These are phyloP conservation scores for Drosophila neonasuta DNA, from an alignment of 2,888 invertebrate genomes.

Conservation along the genomic window DNA sequence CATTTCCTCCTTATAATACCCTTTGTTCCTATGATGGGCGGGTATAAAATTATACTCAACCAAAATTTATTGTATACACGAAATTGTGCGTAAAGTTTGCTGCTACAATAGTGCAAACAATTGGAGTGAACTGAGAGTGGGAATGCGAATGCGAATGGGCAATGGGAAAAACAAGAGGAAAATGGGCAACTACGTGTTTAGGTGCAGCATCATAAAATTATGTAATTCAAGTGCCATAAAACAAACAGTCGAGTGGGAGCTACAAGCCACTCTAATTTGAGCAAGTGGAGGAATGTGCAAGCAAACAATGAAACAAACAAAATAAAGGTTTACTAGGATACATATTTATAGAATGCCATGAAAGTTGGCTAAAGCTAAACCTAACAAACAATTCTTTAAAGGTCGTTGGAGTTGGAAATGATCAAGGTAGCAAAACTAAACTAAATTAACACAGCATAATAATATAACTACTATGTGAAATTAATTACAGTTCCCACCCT, in stretches of 20 bases:
- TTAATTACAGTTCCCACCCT: not conserved
- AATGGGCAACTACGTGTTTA: conserved; percentile 10
- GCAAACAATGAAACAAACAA: not conserved
- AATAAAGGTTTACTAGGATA: too few species aligned
- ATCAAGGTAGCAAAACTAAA: not conserved
- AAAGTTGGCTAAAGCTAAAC: too few species aligned
- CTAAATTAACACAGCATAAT: not conserved
- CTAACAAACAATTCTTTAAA: not conserved
- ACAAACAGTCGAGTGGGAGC: conserved; percentile 1
- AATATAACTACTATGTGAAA: not conserved
- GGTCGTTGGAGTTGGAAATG: not conserved
- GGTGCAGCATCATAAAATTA: conserved; percentile 32
- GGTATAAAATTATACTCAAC: not conserved
- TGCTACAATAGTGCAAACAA: not conserved
- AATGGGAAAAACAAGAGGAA: conserved; percentile 1
- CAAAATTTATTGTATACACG: conserved; percentile 53
- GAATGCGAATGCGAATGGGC: conserved; percentile 6
- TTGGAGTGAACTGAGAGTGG: conserved; percentile 14
- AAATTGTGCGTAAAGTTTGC: conserved; percentile 63
- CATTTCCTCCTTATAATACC: too few species aligned
- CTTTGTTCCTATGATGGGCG: too few species aligned
- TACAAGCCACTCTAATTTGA: conserved; percentile 1
- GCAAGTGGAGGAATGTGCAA: not conserved
- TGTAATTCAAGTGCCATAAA: conserved; percentile 21
- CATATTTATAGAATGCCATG: too few species aligned